Percentiles rank a stretch among this genome's conserved stretches.
phyloP scores from a whole-genome alignment of 1,140 invertebrate species.

The Panulirus ornatus region DNA sequence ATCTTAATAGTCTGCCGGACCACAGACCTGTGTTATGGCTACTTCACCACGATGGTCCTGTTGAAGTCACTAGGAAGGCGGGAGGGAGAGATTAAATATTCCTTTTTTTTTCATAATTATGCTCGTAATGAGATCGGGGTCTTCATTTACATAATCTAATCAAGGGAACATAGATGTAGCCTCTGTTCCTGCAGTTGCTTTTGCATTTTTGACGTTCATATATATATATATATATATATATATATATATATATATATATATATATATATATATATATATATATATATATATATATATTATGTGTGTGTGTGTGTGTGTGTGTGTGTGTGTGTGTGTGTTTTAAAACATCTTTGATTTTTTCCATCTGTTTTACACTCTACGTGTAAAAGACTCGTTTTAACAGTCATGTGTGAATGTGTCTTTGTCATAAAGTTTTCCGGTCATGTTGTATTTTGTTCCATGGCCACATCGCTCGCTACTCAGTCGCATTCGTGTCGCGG shows the following conservation, averaged over 20 bases:
- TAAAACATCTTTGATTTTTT: too few relatives aligned
- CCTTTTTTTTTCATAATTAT: too few relatives aligned
- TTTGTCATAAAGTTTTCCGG: too few relatives aligned
- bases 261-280: slow-evolving; percentile 30
- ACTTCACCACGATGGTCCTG: background rate
- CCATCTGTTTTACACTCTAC: too few relatives aligned
- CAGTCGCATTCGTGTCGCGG: too few relatives aligned
- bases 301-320: slow-evolving; percentile 36
- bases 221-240: slow-evolving; percentile 34
- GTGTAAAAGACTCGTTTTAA: too few relatives aligned
- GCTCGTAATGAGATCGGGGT: too few relatives aligned
- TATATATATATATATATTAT: background rate
- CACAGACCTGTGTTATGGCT: slow-evolving; percentile 10
- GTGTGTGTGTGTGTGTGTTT: slow-evolving; percentile 38
- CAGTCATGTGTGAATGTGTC: too few relatives aligned
- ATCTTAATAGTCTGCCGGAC: slow-evolving; percentile 34
- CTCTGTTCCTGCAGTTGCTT: background rate
- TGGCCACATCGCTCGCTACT: too few relatives aligned
- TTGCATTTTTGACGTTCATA: slow-evolving; percentile 2
- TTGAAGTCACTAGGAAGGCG: slow-evolving; percentile 13
- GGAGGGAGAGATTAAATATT: background rate
- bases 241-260: slow-evolving; percentile 44
- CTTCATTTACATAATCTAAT: too few relatives aligned
- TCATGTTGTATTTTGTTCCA: too few relatives aligned
- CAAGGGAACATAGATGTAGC: too few relatives aligned